Evolutionary conservation across 2,888 invertebrate species (phyloP).

Genomic region (Schizaphis graminum): DNA sequence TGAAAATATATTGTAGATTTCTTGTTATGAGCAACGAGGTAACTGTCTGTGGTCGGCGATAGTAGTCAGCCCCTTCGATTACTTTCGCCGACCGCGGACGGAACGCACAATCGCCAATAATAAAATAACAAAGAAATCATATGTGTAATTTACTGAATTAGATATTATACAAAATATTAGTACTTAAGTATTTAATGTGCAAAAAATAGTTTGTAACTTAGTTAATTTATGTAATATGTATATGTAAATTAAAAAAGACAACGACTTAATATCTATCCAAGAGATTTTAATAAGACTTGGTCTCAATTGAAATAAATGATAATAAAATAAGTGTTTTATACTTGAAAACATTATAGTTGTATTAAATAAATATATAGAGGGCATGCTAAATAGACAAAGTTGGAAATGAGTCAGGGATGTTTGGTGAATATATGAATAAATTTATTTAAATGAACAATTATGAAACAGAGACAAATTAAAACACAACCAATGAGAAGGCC

Average conservation of each 20-base stretch:
- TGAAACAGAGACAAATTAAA: neutral
- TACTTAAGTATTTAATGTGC: neutral
- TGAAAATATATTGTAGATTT: neutral
- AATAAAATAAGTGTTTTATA: neutral
- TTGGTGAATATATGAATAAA: neutral
- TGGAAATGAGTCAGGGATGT: neutral
- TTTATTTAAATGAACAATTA: neutral
- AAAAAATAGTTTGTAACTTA: neutral
- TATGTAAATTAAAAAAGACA: neutral
- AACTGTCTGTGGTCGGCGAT: too few species aligned
- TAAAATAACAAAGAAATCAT: neutral
- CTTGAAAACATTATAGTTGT: neutral
- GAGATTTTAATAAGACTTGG: neutral
- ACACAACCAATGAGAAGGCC: neutral
- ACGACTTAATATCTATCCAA: neutral
- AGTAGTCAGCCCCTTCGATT: too few species aligned
- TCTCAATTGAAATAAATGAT: neutral
- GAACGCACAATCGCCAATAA: neutral
- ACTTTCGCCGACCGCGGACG: too few species aligned
- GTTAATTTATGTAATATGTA: neutral
- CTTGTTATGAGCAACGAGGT: too few species aligned
- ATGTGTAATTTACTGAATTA: neutral
- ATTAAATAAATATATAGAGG: neutral
- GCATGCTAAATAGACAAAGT: neutral
- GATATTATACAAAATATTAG: neutral